These are phyloP conservation scores for Neomorphus geoffroyi DNA, from an alignment of 2,797 vertebrate species.

Conservation along the genomic window DNA sequence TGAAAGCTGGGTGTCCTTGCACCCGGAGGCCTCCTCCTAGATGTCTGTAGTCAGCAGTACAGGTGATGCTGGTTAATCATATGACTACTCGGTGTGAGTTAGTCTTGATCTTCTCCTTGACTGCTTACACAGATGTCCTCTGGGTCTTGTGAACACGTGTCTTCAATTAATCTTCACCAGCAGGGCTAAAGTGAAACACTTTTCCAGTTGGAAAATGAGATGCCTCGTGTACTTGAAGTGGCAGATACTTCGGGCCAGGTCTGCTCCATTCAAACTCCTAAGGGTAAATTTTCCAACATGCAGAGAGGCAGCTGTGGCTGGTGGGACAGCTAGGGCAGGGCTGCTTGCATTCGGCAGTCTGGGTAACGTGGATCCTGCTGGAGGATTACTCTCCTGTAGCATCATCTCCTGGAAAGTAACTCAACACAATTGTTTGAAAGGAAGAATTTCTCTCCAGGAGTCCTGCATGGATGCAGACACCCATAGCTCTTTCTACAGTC, in stretches of 20 bases:
- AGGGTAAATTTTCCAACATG: not conserved
- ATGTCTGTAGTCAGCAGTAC: not conserved
- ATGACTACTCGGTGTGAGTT: slow-evolving; percentile 13
- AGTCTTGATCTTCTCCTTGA: slow-evolving; percentile 54
- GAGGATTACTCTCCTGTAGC: not conserved
- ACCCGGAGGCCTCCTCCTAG: not conserved
- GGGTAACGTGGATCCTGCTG: not conserved
- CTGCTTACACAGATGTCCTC: slow-evolving; percentile 29
- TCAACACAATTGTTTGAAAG: not conserved
- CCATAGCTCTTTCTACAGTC: not conserved
- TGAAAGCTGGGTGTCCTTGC: not conserved
- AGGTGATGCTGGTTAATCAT: slow-evolving; percentile 41
- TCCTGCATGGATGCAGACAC: not conserved
- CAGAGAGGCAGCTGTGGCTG: not conserved
- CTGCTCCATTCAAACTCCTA: not conserved
- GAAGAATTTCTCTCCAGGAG: not conserved
- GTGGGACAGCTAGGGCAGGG: not conserved
- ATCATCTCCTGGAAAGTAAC: not conserved
- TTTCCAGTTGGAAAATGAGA: slow-evolving; percentile 37
- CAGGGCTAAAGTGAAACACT: slow-evolving; percentile 2
- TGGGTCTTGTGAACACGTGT: slow-evolving; percentile 33
- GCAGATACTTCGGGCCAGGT: not conserved
- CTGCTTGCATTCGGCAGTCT: not conserved
- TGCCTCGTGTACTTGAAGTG: not conserved
- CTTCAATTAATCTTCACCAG: slow-evolving; percentile 47